These are phyloP conservation scores for Brienomyrus brachyistius DNA, from an alignment of 2,113 vertebrate genomes.

Conservation along the genomic window DNA sequence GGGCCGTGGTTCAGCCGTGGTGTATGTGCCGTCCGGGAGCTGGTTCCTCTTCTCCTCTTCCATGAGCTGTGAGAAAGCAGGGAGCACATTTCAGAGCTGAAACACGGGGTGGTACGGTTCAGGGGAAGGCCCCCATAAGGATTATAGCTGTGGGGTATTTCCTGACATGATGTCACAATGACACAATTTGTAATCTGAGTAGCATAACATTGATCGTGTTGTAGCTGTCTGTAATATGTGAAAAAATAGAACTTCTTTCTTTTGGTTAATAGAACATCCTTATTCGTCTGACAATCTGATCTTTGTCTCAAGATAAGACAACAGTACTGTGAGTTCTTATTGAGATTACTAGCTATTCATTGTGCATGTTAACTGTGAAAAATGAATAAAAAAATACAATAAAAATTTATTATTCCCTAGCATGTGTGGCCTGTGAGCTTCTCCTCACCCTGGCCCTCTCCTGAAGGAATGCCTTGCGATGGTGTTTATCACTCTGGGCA, in stretches of 20 bases:
- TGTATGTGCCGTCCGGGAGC: constrained; percentile 49
- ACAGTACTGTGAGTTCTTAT: background rate
- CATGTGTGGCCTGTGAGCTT: background rate
- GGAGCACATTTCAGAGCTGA: background rate
- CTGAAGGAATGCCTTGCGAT: constrained; percentile 51
- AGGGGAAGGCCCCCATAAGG: background rate
- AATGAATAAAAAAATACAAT: background rate
- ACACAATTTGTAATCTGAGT: background rate
- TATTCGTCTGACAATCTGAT: background rate
- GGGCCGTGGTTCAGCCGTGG: constrained; percentile 67
- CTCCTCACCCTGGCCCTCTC: constrained; percentile 63
- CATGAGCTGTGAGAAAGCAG: constrained; percentile 47
- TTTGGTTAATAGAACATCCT: background rate
- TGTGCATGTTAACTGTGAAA: background rate
- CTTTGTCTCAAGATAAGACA: background rate
- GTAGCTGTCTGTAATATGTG: background rate
- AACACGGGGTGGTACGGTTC: background rate
- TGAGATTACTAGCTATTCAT: background rate
- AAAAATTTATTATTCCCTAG: background rate
- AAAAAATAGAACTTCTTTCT: background rate
- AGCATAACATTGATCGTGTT: background rate
- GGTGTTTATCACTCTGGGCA: constrained; percentile 57
- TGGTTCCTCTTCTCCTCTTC: constrained; percentile 54
- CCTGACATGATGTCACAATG: background rate
- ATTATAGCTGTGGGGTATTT: background rate